These are phyloP conservation scores for Ischnus inquisitorius DNA, from an alignment of 2,888 invertebrate genomes.

Conservation along the genomic window DNA sequence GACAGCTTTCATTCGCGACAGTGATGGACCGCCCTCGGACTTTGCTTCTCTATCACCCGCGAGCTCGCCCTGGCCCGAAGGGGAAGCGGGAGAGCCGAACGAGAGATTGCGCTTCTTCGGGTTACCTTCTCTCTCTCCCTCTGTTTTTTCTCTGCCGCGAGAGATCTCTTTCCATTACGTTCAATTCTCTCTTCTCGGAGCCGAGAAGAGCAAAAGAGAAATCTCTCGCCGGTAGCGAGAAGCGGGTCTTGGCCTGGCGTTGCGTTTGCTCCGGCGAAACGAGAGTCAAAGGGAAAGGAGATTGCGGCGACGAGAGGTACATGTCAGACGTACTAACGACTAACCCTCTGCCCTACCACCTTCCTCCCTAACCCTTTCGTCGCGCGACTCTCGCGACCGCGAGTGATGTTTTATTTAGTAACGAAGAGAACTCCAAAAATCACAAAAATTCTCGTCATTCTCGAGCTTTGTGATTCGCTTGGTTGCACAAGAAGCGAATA, in stretches of 20 bases:
- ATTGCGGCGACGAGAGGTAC: slow-evolving; percentile 79
- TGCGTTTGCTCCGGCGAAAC: slow-evolving; percentile 12
- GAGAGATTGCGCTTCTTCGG: slow-evolving; percentile 62
- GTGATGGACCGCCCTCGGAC: slow-evolving; percentile 82
- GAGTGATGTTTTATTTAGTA: slow-evolving; percentile 84
- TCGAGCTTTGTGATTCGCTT: background rate
- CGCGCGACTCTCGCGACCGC: slow-evolving; percentile 33
- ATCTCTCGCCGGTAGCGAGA: background rate
- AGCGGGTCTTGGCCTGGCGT: background rate
- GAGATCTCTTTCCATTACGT: slow-evolving; percentile 3
- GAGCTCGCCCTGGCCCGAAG: slow-evolving; percentile 38
- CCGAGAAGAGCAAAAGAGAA: slow-evolving; percentile 7
- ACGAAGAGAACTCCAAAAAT: slow-evolving; percentile 78
- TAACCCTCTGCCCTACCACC: slow-evolving; percentile 65
- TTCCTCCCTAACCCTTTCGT: slow-evolving; percentile 1
- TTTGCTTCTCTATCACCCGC: slow-evolving; percentile 83
- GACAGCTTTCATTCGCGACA: slow-evolving; percentile 75
- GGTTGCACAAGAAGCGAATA: background rate
- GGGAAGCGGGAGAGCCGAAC: slow-evolving; percentile 20
- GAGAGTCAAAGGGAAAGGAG: slow-evolving; percentile 71
- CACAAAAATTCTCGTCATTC: slow-evolving; percentile 34
- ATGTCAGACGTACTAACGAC: slow-evolving; percentile 84
- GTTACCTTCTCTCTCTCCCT: background rate
- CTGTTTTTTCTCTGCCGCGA: background rate
- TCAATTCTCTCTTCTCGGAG: background rate